Conservation (phyloP, 2,113 vertebrate species). For the Eonycteris spelaea region DNA sequence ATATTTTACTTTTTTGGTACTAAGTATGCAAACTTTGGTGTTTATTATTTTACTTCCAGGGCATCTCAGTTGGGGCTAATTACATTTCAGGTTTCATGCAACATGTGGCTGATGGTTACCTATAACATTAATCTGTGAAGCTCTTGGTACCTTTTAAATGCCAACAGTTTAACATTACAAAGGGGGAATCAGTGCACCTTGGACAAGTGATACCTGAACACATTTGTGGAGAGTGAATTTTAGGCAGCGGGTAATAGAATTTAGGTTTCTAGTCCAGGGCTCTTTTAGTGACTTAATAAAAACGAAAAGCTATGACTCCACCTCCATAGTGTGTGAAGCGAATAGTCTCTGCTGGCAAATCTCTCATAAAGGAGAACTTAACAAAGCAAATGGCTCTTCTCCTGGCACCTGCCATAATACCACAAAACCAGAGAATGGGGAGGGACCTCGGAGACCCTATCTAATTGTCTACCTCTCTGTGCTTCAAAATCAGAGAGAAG, state of each 20-base stretch:
- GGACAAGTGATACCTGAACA: background rate
- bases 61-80: background rate
- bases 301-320: background rate
- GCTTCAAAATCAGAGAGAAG: background rate
- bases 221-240: background rate
- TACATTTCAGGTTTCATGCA: background rate
- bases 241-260: background rate
- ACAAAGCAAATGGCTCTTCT: background rate
- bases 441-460: background rate
- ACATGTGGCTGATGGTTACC: background rate
- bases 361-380: background rate
- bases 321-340: background rate
- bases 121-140: background rate
- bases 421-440: background rate
- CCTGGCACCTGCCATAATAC: background rate
- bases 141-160: background rate
- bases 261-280: background rate
- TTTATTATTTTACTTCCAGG: background rate
- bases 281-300: background rate
- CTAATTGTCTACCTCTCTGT: background rate
- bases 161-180: background rate
- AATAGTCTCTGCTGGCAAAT: background rate
- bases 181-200: background rate
- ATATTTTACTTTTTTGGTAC: background rate
- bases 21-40: background rate